Conservation (phyloP, 2,797 vertebrate genomes). For the Siniperca scherzeri region DNA sequence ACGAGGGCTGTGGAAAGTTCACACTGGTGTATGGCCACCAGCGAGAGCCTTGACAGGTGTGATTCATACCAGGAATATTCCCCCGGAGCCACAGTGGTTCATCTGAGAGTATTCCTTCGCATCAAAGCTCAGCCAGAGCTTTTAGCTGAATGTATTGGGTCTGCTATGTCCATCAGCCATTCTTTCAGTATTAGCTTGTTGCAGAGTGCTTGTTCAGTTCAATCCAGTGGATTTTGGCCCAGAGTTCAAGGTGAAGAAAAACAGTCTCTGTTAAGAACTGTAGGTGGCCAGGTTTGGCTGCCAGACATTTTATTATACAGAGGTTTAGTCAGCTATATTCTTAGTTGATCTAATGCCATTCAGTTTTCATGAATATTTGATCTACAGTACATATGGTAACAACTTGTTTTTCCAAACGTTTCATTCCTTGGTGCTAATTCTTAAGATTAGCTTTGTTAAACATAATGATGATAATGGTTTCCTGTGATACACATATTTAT, state of each 20-base stretch:
- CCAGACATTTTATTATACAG: constrained; percentile 37
- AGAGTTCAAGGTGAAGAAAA: constrained; percentile 49
- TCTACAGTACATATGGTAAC: constrained; percentile 17
- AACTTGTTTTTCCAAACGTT: constrained; percentile 49
- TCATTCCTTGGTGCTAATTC: constrained; percentile 48
- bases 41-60: constrained; percentile 59
- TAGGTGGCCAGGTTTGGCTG: constrained; percentile 46
- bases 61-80: constrained; percentile 77
- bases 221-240: constrained; percentile 51
- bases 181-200: constrained; percentile 42
- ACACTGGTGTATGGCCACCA: constrained; percentile 47
- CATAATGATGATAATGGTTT: constrained; percentile 15
- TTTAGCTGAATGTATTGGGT: constrained; percentile 43
- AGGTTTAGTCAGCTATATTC: not conserved
- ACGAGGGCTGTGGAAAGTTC: constrained; percentile 56
- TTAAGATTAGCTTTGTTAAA: constrained; percentile 34
- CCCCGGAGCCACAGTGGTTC: constrained; percentile 61
- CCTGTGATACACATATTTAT: not conserved
- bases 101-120: constrained; percentile 36
- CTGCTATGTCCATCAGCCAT: constrained; percentile 75
- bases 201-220: constrained; percentile 49
- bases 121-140: constrained; percentile 53
- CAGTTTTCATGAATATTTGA: constrained; percentile 16
- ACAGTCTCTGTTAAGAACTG: constrained; percentile 29
- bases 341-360: not conserved